Conservation (phyloP, 2,113 vertebrate genomes). For the Hydrolagus affinis region DNA sequence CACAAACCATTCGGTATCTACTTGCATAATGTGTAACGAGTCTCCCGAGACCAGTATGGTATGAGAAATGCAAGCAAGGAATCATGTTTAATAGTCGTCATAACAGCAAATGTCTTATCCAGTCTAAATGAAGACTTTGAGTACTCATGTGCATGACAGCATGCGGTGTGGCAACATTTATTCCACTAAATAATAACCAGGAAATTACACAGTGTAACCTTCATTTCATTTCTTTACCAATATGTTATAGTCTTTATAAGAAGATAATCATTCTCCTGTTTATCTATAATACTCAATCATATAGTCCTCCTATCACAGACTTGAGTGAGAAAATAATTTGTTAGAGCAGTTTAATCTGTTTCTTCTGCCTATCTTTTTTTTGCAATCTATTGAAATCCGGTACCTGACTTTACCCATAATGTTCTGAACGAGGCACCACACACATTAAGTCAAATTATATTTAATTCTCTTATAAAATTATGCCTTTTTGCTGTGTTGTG, state of each 20-base stretch:
- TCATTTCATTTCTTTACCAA: slow-evolving; percentile 22
- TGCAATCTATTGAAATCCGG: too few species aligned
- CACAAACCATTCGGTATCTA: slow-evolving; percentile 32
- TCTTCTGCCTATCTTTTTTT: too few species aligned
- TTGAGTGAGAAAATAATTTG: not conserved
- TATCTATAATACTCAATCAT: not conserved
- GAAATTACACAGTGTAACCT: slow-evolving; percentile 27
- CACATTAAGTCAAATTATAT: too few species aligned
- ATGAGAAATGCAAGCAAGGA: slow-evolving; percentile 30
- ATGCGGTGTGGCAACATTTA: slow-evolving; percentile 27
- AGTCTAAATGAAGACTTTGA: slow-evolving; percentile 32
- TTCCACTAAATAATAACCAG: slow-evolving; percentile 22
- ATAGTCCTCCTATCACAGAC: not conserved
- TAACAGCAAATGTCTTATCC: slow-evolving; percentile 32
- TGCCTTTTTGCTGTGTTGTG: too few species aligned
- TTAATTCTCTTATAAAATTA: too few species aligned
- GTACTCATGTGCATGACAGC: slow-evolving; percentile 32
- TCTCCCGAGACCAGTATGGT: slow-evolving; percentile 26
- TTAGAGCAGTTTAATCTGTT: too few species aligned
- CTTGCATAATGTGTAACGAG: slow-evolving; percentile 32
- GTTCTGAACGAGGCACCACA: too few species aligned
- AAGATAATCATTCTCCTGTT: slow-evolving; percentile 3
- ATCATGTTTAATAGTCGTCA: slow-evolving; percentile 32
- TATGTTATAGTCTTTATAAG: not conserved
- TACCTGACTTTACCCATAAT: too few species aligned